Conservation (phyloP, 2,797 vertebrate genomes). For the Acridotheres tristis region DNA sequence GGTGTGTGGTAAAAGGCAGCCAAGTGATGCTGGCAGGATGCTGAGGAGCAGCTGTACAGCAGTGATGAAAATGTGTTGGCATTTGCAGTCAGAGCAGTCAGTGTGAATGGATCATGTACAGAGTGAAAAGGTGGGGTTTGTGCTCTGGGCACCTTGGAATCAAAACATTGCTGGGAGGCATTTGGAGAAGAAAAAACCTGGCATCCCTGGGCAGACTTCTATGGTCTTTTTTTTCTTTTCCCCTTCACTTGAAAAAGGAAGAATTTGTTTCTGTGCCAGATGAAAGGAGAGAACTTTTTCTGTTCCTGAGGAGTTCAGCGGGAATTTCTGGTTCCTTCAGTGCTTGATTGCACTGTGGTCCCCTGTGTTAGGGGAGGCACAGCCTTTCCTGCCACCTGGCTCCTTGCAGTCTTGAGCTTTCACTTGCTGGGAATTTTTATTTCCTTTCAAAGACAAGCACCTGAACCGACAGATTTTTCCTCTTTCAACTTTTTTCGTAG, state of each 20-base stretch:
- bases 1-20: not conserved
- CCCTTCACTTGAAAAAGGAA: not conserved
- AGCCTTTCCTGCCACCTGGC: not conserved
- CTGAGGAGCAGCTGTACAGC: not conserved
- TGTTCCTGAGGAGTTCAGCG: not conserved
- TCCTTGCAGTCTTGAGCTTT: not conserved
- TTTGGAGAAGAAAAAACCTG: not conserved
- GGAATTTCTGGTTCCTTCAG: slow-evolving; percentile 1
- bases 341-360: not conserved
- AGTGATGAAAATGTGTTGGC: not conserved
- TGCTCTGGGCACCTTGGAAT: not conserved
- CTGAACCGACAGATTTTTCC: not conserved
- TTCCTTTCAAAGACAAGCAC: slow-evolving; percentile 13
- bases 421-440: slow-evolving; percentile 12
- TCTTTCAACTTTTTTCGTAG: not conserved
- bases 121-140: not conserved
- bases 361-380: not conserved
- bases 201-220: not conserved
- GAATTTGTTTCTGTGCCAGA: not conserved
- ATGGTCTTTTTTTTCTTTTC: not conserved
- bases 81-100: not conserved
- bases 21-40: not conserved
- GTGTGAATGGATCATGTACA: not conserved
- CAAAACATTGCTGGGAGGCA: not conserved
- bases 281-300: not conserved